Conservation (phyloP, 2,113 vertebrate genomes). For the Cebidichthys violaceus region DNA sequence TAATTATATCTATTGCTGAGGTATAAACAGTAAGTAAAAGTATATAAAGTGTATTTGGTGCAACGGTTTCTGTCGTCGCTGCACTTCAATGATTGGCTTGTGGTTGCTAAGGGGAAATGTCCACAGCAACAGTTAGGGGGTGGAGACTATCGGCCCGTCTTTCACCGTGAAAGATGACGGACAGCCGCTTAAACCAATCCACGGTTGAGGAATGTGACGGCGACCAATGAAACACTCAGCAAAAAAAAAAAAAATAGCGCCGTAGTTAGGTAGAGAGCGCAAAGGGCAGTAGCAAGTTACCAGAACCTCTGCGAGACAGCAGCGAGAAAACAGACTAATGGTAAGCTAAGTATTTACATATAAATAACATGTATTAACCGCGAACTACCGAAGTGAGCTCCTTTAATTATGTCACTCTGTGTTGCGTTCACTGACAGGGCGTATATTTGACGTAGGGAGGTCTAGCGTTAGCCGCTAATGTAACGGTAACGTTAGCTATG, state of each 20-base stretch:
- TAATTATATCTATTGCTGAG: too few relatives aligned
- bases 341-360: conserved; percentile 43
- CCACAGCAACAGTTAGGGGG: conserved; percentile 61
- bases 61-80: not conserved
- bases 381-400: not conserved
- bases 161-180: conserved; percentile 16
- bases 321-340: conserved; percentile 59
- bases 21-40: not conserved
- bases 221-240: conserved; percentile 66
- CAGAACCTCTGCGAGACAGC: conserved; percentile 11
- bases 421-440: not conserved
- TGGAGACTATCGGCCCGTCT: not conserved
- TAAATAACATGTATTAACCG: not conserved
- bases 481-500: conserved; percentile 42
- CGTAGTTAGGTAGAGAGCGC: conserved; percentile 62
- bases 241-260: not conserved
- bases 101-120: conserved; percentile 83
- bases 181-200: conserved; percentile 57
- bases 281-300: conserved; percentile 11
- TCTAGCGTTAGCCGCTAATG: not conserved
- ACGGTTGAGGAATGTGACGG: accelerated
- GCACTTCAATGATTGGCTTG: conserved; percentile 12
- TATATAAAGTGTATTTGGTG: not conserved
- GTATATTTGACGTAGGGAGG: not conserved
- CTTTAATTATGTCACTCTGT: not conserved